Evolutionary conservation across 2,888 invertebrate genomes (phyloP).

Genomic region (Ceriagrion tenellum): DNA sequence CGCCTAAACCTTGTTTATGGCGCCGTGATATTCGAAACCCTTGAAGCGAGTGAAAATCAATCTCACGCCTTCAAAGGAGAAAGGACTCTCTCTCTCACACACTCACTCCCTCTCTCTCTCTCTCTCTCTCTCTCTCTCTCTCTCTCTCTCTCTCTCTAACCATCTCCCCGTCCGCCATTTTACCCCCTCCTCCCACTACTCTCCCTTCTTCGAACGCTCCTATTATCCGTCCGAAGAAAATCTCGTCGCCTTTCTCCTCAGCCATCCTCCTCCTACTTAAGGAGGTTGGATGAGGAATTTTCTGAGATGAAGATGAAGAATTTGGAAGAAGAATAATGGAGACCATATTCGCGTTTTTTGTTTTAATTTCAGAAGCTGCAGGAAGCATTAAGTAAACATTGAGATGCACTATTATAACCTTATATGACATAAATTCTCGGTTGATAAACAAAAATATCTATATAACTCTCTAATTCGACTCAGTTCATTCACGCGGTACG

Average conservation of each 20-base stretch:
- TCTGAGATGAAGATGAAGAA: too few relatives aligned
- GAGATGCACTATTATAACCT: too few relatives aligned
- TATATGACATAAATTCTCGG: too few relatives aligned
- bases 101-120: too few relatives aligned
- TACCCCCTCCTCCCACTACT: not conserved
- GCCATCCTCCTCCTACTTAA: not conserved
- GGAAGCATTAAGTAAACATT: too few relatives aligned
- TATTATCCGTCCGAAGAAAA: not conserved
- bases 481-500: too few relatives aligned
- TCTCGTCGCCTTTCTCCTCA: not conserved
- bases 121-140: not conserved
- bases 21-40: conserved; percentile 26
- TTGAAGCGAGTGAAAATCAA: conserved; percentile 13
- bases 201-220: not conserved
- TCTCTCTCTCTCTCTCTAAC: not conserved
- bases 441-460: too few relatives aligned
- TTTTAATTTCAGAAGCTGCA: too few relatives aligned
- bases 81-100: not conserved
- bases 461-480: too few relatives aligned
- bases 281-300: too few relatives aligned
- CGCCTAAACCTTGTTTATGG: not conserved
- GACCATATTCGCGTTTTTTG: too few relatives aligned
- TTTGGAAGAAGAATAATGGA: too few relatives aligned
- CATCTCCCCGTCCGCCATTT: not conserved
- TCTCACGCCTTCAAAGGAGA: not conserved